These are phyloP conservation scores for Habropoda laboriosa DNA, from an alignment of 1,140 invertebrate genomes.

Conservation along the genomic window DNA sequence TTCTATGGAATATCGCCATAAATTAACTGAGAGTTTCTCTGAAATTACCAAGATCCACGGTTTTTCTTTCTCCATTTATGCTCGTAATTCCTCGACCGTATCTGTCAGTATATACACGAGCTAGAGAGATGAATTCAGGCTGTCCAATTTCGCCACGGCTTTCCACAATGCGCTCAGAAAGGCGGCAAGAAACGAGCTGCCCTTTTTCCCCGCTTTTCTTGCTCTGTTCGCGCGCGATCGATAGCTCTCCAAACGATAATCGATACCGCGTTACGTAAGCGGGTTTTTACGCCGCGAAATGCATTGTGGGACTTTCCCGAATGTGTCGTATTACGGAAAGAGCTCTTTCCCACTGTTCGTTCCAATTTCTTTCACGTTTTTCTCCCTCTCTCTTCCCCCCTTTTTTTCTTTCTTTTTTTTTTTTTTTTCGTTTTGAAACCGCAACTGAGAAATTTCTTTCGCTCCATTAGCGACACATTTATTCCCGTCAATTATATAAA, in stretches of 20 bases:
- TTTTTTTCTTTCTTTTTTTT: too few species aligned
- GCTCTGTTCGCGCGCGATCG: constrained; percentile 26
- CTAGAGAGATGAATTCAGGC: not conserved
- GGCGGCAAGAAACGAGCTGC: not conserved
- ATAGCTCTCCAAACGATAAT: constrained; percentile 54
- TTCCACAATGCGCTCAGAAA: not conserved
- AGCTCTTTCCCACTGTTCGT: not conserved
- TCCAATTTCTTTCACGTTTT: not conserved
- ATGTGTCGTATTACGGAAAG: constrained; percentile 48
- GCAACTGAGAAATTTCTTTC: not conserved
- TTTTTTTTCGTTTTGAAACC: too few species aligned
- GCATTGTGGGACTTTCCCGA: constrained; percentile 48
- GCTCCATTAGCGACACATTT: not conserved
- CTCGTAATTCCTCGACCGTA: too few species aligned
- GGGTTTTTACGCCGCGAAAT: constrained; percentile 47
- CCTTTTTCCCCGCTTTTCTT: not conserved
- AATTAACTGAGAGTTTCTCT: too few species aligned
- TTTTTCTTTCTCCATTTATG: not conserved
- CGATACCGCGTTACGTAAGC: constrained; percentile 55
- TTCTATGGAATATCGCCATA: too few species aligned
- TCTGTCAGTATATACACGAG: too few species aligned
- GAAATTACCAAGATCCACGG: too few species aligned
- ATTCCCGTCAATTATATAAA: not conserved
- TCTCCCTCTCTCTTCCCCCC: too few species aligned
- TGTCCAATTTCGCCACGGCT: not conserved